Conservation (phyloP, 2,797 vertebrate species). For the Artibeus jamaicensis region DNA sequence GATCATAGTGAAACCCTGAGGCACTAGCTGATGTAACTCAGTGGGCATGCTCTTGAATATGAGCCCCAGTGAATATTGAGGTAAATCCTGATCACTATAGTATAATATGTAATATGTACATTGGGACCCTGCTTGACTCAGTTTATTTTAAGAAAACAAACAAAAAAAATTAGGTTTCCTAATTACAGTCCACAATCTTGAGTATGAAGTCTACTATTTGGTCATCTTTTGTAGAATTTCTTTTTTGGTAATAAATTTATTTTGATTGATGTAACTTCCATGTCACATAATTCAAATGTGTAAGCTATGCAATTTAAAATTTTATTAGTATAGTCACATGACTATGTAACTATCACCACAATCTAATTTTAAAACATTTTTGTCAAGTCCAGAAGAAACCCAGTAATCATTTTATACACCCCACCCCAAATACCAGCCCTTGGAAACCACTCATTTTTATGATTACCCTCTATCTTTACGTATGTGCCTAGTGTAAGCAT, state of each 20-base stretch:
- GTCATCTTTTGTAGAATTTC: neutral
- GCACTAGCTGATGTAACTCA: neutral
- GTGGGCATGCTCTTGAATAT: neutral
- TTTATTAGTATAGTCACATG: neutral
- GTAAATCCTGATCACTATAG: neutral
- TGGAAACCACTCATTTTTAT: neutral
- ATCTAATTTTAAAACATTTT: neutral
- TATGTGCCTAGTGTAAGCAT: neutral
- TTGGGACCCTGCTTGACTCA: neutral
- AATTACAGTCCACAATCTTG: neutral
- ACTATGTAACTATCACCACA: neutral
- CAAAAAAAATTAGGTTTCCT: neutral
- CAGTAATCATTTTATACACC: neutral
- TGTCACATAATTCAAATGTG: neutral
- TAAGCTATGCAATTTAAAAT: neutral
- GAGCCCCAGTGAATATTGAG: neutral
- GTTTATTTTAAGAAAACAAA: neutral
- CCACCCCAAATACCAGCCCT: neutral
- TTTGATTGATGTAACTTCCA: neutral
- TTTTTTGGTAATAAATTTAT: neutral
- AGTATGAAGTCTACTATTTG: neutral
- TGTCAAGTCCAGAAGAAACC: neutral
- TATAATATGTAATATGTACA: neutral
- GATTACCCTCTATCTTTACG: neutral
- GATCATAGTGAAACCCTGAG: neutral